Evolutionary conservation across 1,140 invertebrate genomes (phyloP), one percentile per base, ranked within the genome.

Genomic region (Brachionus calyciflorus): DNA sequence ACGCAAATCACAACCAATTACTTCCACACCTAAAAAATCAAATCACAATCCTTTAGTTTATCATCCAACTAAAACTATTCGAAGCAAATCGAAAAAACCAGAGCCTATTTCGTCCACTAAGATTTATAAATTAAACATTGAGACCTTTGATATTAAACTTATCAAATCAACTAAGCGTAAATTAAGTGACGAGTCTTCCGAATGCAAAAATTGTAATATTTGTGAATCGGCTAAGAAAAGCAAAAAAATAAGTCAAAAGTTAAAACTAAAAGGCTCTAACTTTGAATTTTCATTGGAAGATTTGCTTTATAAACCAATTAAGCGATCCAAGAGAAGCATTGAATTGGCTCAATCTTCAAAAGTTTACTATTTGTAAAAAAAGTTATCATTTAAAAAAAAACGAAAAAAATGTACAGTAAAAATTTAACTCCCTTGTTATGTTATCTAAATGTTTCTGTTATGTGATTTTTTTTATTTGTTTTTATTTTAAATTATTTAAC

Each of bases 11-110:
- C 46, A 73, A 37, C 69, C 69, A 21, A 73, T 73, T 21, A 55
- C 69, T 37, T 73, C 69, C 6, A 73, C 69, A 9, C 69, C 69
- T 21, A 73, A 73, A 73, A 51, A 49, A 19, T 49, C 69, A 7
- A 73, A 73, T 28, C 69, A 73, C 46, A 55, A 73, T 28, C 69
- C 69, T n/a, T 21, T 73, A 21, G 37, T 33, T 19, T 73, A 51
- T 51, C 69, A 73, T 51, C 69, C 69, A 12, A 73, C 46, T 17
- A 37, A 73, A 21, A 73, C 69, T 14, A 73, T 73, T 17, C 44
- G 69, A 1, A 51, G 51, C 28, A 73, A 73, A n/a, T 14, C 21
- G n/a, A 73, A 73, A 73, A 73, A 55, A n/a, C n/a, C 69, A 14
- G n/a, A n/a, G n/a, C 33, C 60, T 4, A 44, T 41, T 44, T 44